Percentiles rank a stretch among this genome's conserved stretches.
These are phyloP conservation scores for Spondyliosoma cantharus DNA, from an alignment of 2,797 vertebrate species.

Conservation along the genomic window DNA sequence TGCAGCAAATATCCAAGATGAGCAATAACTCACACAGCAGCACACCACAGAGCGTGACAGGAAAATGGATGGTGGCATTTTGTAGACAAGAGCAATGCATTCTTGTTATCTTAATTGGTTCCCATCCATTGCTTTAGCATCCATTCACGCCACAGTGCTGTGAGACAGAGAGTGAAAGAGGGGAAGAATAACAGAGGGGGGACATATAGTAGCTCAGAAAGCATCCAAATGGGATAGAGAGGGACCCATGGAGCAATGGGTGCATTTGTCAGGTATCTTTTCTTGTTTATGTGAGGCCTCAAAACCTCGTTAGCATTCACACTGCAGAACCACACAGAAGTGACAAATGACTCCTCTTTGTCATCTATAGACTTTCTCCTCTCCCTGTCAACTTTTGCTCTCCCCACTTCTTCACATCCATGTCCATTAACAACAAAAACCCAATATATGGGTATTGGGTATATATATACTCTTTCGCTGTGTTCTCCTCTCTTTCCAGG, in stretches of 20 bases:
- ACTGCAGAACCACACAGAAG: conserved; percentile 49
- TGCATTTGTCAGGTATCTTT: conserved; percentile 48
- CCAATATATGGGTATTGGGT: background rate
- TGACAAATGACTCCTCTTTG: conserved; percentile 22
- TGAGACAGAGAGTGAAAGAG: conserved; percentile 6
- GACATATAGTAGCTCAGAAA: conserved; percentile 6
- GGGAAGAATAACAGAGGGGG: background rate
- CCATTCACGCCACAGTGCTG: conserved; percentile 32
- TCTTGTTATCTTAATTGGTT: conserved; percentile 59
- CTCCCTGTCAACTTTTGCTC: background rate
- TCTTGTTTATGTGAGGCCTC: conserved; percentile 54
- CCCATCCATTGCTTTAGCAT: conserved; percentile 38
- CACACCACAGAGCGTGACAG: conserved; percentile 4
- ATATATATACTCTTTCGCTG: background rate
- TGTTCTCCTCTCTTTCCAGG: background rate
- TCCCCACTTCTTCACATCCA: conserved; percentile 1
- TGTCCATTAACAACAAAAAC: background rate
- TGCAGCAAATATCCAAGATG: conserved; percentile 14
- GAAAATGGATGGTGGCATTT: conserved; percentile 44
- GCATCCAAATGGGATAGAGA: conserved; percentile 27
- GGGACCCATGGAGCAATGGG: background rate
- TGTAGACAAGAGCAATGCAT: conserved; percentile 12
- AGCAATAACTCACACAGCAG: background rate
- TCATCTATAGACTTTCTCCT: conserved; percentile 11
- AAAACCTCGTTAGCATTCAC: conserved; percentile 62